Base-by-base conservation (phyloP, 2,113 vertebrate species). In the Amphiprion ocellaris region DNA sequence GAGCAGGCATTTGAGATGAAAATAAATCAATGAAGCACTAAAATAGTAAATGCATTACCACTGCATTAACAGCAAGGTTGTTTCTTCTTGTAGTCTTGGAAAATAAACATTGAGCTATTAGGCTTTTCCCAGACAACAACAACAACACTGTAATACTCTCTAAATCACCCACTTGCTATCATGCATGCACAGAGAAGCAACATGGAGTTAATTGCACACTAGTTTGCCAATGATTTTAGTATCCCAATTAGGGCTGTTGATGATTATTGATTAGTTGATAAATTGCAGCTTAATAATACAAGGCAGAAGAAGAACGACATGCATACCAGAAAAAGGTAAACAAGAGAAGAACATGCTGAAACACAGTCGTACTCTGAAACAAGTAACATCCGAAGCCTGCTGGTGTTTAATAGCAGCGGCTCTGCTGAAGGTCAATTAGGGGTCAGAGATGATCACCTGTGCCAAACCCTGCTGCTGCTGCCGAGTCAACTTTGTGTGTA, bases 381-480 rank as follows among this genome's bases (percentile, higher is more conserved):
- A 69, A 72, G 79, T 55, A 84, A 76, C 46, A 41, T 56, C 58
- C 58, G 78, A 26, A 84, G 28, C 30, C 28, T 4, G 7, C 44
- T 21, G 66, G 52, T 75, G 61, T 82, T 79, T 62, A 46, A 71
- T 47, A 24, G 44, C 56, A 17, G 61, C 54, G 1, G 28, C 61
- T 84, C 64, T 58, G 50, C 24, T 2, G 53, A 63, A 62, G 47
- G 59, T 63, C 26, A 47, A 56, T 52, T 24, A 44, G 56, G 52
- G 78, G 67, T 79, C 82, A 72, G 58, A 33, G 28, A 33, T 1
- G 1, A 2, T n/a, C 12, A 1, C 61, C 33, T 37, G 33, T 41
- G 71, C 73, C 82, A 70, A 66, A 83, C 49, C 54, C 53, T 65
- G n/a, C 77, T 68, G 41, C 63, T 69, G 70, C 68, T 74, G 76